These are phyloP conservation scores for Andricus grossulariae DNA, from an alignment of 1,140 invertebrate genomes.

Conservation along the genomic window DNA sequence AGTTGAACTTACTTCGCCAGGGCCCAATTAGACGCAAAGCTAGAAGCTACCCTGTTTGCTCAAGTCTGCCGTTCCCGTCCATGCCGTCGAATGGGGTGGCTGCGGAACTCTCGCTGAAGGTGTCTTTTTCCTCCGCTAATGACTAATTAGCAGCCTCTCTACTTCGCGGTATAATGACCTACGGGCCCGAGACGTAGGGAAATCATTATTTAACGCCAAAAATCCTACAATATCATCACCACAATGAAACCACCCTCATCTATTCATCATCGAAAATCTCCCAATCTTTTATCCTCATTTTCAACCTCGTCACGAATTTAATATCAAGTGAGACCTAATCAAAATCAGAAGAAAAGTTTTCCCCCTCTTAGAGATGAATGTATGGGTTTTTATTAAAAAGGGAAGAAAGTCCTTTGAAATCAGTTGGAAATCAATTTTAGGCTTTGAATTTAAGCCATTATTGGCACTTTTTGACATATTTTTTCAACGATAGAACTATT, in stretches of 20 bases:
- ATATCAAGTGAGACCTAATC: too few species aligned
- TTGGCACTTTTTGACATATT: too few species aligned
- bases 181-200: slow-evolving; percentile 52
- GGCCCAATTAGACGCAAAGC: slow-evolving; percentile 76
- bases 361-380: too few species aligned
- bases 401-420: too few species aligned
- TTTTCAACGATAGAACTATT: too few species aligned
- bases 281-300: too few species aligned
- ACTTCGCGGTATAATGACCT: slow-evolving; percentile 72
- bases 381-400: too few species aligned
- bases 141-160: slow-evolving; percentile 75
- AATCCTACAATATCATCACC: slow-evolving; percentile 55
- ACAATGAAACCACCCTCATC: background rate
- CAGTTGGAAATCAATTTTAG: too few species aligned
- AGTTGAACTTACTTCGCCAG: slow-evolving; percentile 76
- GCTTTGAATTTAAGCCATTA: too few species aligned
- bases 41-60: slow-evolving; percentile 74
- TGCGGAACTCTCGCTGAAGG: slow-evolving; percentile 57
- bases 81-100: slow-evolving; percentile 54
- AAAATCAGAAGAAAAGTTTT: too few species aligned
- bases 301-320: too few species aligned
- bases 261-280: too few species aligned
- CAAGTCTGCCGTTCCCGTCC: slow-evolving; percentile 64
- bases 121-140: slow-evolving; percentile 76
- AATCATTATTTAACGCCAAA: slow-evolving; percentile 69